Percentiles rank a stretch among this genome's conserved stretches.
Evolutionary conservation across 2,888 invertebrate genomes (phyloP).

Genomic region (Cyclophora punctaria): DNA sequence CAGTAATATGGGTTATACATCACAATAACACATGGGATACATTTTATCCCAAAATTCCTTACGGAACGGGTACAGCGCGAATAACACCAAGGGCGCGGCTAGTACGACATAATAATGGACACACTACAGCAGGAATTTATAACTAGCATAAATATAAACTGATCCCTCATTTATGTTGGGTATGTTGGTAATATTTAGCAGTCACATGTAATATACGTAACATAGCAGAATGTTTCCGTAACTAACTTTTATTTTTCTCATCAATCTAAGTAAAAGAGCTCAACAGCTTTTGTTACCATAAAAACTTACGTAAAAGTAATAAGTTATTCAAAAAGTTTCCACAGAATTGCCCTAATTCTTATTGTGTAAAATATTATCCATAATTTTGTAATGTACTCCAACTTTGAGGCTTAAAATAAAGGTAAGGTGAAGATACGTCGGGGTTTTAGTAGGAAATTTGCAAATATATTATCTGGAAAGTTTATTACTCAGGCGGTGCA

Average conservation of each 20-base stretch:
- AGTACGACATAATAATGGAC: no score
- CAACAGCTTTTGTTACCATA: slow-evolving; percentile 6
- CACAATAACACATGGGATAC: no score
- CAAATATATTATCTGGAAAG: slow-evolving; percentile 45
- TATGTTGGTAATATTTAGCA: no score
- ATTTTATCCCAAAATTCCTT: no score
- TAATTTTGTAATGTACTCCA: slow-evolving; percentile 30
- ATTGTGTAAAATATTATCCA: slow-evolving; percentile 21
- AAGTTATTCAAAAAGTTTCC: slow-evolving; percentile 13
- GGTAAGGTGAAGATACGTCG: slow-evolving; percentile 24
- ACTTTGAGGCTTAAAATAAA: slow-evolving; percentile 30
- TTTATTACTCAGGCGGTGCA: slow-evolving; percentile 49
- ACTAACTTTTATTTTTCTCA: not conserved
- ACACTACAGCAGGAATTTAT: not conserved
- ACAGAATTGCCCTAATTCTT: slow-evolving; percentile 11
- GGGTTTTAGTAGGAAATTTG: slow-evolving; percentile 35
- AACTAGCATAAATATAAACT: not conserved
- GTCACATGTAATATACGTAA: no score
- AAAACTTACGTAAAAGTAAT: slow-evolving; percentile 5
- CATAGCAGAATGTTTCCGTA: not conserved
- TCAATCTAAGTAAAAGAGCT: slow-evolving; percentile 1
- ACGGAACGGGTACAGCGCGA: no score
- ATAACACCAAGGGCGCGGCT: no score
- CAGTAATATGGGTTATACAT: no score
- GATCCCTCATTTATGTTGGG: not conserved